Evolutionary conservation across 2,797 vertebrate species (phyloP).

Genomic region (Morus bassanus): DNA sequence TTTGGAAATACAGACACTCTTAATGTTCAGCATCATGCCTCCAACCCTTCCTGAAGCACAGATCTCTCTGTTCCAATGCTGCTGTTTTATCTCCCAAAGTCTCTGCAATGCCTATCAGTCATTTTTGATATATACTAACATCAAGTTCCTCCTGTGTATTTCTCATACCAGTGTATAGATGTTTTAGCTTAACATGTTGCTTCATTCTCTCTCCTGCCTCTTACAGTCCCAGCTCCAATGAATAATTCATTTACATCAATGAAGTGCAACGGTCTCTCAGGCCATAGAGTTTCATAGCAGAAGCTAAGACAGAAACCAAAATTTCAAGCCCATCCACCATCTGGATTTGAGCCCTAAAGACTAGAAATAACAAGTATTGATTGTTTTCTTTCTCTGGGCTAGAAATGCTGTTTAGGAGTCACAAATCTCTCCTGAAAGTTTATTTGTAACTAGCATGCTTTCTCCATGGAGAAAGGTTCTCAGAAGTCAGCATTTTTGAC

Average conservation of each 20-base stretch:
- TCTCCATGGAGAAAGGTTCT: neutral
- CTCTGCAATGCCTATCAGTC: neutral
- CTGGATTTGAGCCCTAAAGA: neutral
- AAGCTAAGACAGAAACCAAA: neutral
- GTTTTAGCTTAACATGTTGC: neutral
- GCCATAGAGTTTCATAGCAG: neutral
- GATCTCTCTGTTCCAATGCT: neutral
- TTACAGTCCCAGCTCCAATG: neutral
- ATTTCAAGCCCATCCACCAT: neutral
- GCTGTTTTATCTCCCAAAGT: neutral
- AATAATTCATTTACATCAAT: neutral
- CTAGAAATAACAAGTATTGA: neutral
- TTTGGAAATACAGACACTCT: neutral
- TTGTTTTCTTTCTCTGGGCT: neutral
- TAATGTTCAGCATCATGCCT: neutral
- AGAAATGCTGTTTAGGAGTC: neutral
- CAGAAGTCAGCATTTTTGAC: neutral
- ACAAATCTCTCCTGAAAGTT: neutral
- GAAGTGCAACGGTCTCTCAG: neutral
- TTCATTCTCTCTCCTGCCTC: neutral
- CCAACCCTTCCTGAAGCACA: neutral
- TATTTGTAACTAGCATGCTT: neutral
- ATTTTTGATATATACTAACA: neutral
- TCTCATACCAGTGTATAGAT: neutral
- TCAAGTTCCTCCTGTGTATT: neutral